phyloP scores from a whole-genome alignment of 2,113 vertebrate species.

The Nerophis ophidion region DNA sequence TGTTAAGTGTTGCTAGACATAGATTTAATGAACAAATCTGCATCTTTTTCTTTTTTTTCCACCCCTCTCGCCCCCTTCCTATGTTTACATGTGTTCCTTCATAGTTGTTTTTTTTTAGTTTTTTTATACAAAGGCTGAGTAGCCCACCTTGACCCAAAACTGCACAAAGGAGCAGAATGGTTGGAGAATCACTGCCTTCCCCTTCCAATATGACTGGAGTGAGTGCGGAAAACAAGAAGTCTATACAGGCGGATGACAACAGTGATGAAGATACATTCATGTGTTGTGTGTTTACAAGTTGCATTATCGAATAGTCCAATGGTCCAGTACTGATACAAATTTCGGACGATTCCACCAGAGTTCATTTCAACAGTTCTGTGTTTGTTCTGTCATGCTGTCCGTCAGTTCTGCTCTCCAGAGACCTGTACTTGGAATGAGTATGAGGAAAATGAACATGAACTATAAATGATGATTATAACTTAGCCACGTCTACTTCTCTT shows the following conservation, averaged over 20 bases:
- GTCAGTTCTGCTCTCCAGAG: slow-evolving; percentile 66
- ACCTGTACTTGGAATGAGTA: slow-evolving; percentile 65
- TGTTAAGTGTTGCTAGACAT: slow-evolving; percentile 99
- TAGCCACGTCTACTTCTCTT: slow-evolving; percentile 53
- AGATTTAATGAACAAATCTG: slow-evolving; percentile 89
- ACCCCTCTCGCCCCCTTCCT: slow-evolving; percentile 23
- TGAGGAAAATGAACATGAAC: slow-evolving; percentile 65
- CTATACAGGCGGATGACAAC: slow-evolving; percentile 24
- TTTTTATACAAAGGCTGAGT: slow-evolving; percentile 69
- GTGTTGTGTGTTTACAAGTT: slow-evolving; percentile 49
- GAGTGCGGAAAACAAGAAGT: slow-evolving; percentile 8
- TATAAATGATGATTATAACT: slow-evolving; percentile 69
- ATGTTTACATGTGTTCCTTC: slow-evolving; percentile 77
- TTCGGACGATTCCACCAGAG: slow-evolving; percentile 43
- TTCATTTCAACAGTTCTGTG: slow-evolving; percentile 66
- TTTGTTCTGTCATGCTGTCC: slow-evolving; percentile 65
- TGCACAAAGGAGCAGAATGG: slow-evolving; percentile 32
- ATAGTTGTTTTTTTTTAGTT: too few species aligned
- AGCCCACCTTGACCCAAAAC: slow-evolving; percentile 48
- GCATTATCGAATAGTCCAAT: slow-evolving; percentile 44
- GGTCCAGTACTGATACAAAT: slow-evolving; percentile 45
- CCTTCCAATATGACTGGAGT: slow-evolving; percentile 46
- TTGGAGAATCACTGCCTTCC: slow-evolving; percentile 62
- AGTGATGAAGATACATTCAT: slow-evolving; percentile 34
- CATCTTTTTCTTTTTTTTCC: slow-evolving; percentile 77